Base-by-base conservation (phyloP, 2,797 vertebrate genomes). In the Falco novaeseelandiae region DNA sequence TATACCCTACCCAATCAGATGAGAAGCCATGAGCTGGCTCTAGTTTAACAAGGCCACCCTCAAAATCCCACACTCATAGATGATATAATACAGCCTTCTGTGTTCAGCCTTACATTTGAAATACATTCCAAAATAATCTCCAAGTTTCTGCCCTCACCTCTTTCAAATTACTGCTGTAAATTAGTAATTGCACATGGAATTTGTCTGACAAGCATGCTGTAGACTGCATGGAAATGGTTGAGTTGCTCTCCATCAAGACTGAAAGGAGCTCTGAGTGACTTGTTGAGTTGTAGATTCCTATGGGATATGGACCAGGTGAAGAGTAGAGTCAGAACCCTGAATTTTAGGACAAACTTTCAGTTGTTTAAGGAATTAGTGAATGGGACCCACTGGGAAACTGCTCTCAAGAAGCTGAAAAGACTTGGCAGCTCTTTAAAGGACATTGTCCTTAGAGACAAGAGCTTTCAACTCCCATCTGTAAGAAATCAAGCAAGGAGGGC, bases 251-350 rank as follows among this genome's bases (percentile, higher is more conserved):
- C 29, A 51, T 46, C 51, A 34, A 12, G 29, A 12, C 38, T 30
- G n/a, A 62, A 20, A 26, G n/a, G 22, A 84, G 52, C 52, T 76
- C 36, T 8, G 34, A 55, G 52, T 38, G 25, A 51, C 40, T 36
- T 44, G 7, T 30, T 67, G 34, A 74, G 27, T 42, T 17, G 1
- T 38, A 63, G 49, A 44, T 0, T 0, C 22, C 48, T 71, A 6
- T 55, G 46, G 17, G 32, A 13, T 58, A 25, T 36, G 19, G 34
- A 59, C 67, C 38, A 61, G 12, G 30, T 63, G 29, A 87, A 61
- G 20, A 63, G 19, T 22, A 46, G 30, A 71, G 26, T 52, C 62
- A 51, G 78, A 38, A 69, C 10, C 15, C 48, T 63, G 69, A n/a
- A 63, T 59, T 87, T 67, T 36, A 69, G 52, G 49, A 10, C 12